Evolutionary conservation across 2,797 vertebrate genomes (phyloP).

Genomic region (Rhinoraja longicauda): DNA sequence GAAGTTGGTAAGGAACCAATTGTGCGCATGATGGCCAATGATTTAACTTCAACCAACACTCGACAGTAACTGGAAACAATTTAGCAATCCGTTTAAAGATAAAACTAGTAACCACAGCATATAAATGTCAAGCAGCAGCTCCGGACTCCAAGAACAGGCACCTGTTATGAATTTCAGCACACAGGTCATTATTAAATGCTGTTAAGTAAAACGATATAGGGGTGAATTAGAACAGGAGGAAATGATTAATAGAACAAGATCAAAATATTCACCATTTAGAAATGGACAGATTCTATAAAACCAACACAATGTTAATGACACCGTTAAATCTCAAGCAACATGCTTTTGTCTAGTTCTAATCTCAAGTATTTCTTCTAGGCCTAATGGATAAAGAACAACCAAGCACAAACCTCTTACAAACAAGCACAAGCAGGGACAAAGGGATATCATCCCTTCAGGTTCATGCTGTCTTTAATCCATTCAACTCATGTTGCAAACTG

Average conservation of each 20-base stretch:
- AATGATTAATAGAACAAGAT: background rate
- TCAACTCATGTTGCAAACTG: background rate
- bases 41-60: background rate
- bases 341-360: background rate
- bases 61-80: slow-evolving; percentile 27
- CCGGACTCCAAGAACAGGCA: background rate
- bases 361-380: background rate
- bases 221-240: background rate
- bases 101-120: background rate
- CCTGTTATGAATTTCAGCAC: background rate
- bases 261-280: background rate
- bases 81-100: background rate
- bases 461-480: background rate
- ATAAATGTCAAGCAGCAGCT: background rate
- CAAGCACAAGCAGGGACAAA: background rate
- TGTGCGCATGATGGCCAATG: background rate
- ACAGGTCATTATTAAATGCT: background rate
- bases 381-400: background rate
- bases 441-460: background rate
- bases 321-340: background rate
- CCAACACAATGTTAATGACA: slow-evolving; percentile 23
- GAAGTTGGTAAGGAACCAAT: background rate
- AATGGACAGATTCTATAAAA: background rate
- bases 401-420: background rate
- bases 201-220: background rate